Evolutionary conservation across 2,888 invertebrate genomes (phyloP).

Genomic region (Leptothorax acervorum): DNA sequence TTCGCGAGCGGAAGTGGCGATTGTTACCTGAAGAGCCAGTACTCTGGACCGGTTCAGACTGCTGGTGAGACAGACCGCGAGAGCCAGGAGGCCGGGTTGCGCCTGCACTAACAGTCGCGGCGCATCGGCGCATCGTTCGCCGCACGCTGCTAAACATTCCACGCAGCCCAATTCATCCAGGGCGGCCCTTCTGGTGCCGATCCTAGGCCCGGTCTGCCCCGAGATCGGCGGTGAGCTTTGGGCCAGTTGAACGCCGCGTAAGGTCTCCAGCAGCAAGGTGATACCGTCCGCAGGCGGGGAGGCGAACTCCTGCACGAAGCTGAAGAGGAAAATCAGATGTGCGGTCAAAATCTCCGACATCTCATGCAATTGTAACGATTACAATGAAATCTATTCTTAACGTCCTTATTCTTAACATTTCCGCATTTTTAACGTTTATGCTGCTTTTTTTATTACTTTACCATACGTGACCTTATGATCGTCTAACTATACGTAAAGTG

Average conservation of each 20-base stretch:
- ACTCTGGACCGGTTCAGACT: constrained; percentile 94
- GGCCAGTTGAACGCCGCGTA: constrained; percentile 94
- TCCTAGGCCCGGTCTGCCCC: constrained; percentile 80
- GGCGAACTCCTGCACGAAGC: constrained; percentile 97
- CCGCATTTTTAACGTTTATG: neutral
- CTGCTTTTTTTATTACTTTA: neutral
- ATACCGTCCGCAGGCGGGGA: constrained; percentile 96
- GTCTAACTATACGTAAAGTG: neutral
- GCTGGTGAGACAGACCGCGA: constrained; percentile 95
- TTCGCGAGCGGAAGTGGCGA: constrained; percentile 65
- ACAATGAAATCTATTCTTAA: neutral
- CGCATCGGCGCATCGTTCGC: constrained; percentile 92
- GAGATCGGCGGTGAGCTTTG: constrained; percentile 88
- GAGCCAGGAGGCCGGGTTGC: constrained; percentile 93
- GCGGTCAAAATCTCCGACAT: too few species aligned
- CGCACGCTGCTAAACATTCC: constrained; percentile 94
- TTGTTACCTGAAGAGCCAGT: constrained; percentile 92
- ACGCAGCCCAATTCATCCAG: constrained; percentile 96
- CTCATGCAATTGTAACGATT: neutral
- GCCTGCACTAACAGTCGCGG: constrained; percentile 91
- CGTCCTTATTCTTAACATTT: too few species aligned
- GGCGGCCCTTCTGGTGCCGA: constrained; percentile 89
- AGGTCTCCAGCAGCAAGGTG: constrained; percentile 92
- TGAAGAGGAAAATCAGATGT: constrained; percentile 84
- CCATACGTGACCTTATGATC: neutral